Conservation (phyloP, 2,113 vertebrate genomes). For the Upupa epops region DNA sequence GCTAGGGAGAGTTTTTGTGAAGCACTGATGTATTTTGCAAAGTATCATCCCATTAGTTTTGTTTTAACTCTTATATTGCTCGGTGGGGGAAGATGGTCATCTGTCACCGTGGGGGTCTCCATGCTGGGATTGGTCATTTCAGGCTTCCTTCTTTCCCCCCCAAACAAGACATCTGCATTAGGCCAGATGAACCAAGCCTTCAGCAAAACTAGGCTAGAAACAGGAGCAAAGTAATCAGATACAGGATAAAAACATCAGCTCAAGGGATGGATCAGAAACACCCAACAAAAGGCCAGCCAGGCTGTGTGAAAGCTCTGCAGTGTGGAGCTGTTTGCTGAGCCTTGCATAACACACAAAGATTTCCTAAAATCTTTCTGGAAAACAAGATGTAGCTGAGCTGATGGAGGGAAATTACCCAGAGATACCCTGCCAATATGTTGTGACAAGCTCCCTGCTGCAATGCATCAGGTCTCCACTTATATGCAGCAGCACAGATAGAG, state of each 20-base stretch:
- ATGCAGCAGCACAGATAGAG: background rate
- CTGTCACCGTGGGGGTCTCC: background rate
- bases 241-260: background rate
- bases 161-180: background rate
- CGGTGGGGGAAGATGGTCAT: background rate
- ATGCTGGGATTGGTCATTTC: background rate
- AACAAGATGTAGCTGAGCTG: background rate
- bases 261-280: background rate
- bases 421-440: background rate
- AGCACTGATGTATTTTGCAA: background rate
- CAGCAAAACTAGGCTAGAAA: background rate
- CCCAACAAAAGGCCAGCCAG: background rate
- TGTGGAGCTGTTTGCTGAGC: background rate
- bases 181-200: background rate
- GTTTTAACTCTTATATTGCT: background rate
- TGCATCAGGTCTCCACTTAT: background rate
- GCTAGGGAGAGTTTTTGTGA: background rate
- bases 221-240: background rate
- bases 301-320: background rate
- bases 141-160: background rate
- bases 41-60: background rate
- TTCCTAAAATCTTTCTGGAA: background rate
- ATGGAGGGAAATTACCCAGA: slow-evolving; percentile 12
- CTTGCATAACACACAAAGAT: background rate
- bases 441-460: slow-evolving; percentile 12